phyloP scores from a whole-genome alignment of 2,888 invertebrate species.

The Thysanoteuthis rhombus region DNA sequence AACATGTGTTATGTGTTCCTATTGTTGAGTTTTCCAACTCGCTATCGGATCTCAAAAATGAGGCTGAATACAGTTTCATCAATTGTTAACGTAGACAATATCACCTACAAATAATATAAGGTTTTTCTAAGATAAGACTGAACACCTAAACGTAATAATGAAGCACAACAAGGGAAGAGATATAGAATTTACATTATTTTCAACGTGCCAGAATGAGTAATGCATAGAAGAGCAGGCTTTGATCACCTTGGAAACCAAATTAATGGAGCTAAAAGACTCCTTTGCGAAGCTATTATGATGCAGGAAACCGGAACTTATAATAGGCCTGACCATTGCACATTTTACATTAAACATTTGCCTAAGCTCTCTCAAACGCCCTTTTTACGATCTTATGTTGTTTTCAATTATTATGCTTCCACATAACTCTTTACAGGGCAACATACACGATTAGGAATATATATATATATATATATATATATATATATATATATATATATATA shows the following conservation, averaged over 20 bases:
- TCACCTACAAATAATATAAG: background rate
- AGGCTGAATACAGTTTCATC: background rate
- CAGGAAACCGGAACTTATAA: background rate
- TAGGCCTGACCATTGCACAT: background rate
- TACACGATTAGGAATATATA: no score
- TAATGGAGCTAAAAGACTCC: background rate
- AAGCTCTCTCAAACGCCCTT: background rate
- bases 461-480: conserved; percentile 12
- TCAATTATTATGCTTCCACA: no score
- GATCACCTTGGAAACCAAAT: background rate
- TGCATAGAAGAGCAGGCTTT: background rate
- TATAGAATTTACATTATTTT: background rate
- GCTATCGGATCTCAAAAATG: background rate
- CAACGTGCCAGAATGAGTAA: background rate
- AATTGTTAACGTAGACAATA: background rate
- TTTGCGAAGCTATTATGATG: background rate
- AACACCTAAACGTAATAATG: background rate
- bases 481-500: background rate
- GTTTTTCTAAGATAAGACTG: background rate
- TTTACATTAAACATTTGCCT: background rate
- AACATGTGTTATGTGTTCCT: no score
- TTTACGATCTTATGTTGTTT: no score
- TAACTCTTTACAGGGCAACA: no score
- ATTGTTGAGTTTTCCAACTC: background rate
- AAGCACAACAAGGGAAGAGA: background rate